Base-by-base conservation (phyloP, 2,797 vertebrate species). In the Vireo griseus region DNA sequence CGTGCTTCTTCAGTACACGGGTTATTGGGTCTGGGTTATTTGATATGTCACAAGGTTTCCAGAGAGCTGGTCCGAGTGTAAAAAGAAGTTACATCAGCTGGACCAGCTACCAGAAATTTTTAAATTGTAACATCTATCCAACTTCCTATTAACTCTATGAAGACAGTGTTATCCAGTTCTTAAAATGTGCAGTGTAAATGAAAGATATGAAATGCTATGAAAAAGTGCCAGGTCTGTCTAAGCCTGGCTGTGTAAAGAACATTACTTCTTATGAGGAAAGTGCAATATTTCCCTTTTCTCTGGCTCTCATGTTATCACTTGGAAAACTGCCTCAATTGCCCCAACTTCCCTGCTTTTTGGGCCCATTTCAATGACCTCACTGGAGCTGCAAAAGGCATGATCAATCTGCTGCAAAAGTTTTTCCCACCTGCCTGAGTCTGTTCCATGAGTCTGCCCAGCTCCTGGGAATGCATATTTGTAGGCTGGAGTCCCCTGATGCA, bases 91-190 rank as follows among this genome's bases (percentile, higher is more conserved):
- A 59, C 45, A 68, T 69, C 54, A 87, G 45, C 17, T 82, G 66
- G 55, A 47, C 28, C 31, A 61, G 61, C 61, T 88, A 69, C 37
- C 55, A 85, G 47, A 82, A 61, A 44, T 76, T 91, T 92, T 74
- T 11, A 25, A 72, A 93, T 86, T 24, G n/a, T 28, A 71, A 16
- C 6, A 6, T 71, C 79, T 75, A 54, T 66, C 79, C 80, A 87
- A 50, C 48, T 87, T 93, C 37, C 16, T 29, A 29, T 74, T 21
- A 33, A 91, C 95, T 90, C 86, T 72, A 47, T 45, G 75, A 62
- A 61, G 51, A 13, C 8, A 52, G 71, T 77, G 8, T 81, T 83
- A 35, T 31, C 26, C 31, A 83, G 13, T 73, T 94, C 77, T 68
- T 92, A 76, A 88, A 84, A 75, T 72, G 61, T 16, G 14, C 29